These are phyloP conservation scores for Phataginus tetradactyla DNA, from an alignment of 2,797 vertebrate species.

Conservation along the genomic window DNA sequence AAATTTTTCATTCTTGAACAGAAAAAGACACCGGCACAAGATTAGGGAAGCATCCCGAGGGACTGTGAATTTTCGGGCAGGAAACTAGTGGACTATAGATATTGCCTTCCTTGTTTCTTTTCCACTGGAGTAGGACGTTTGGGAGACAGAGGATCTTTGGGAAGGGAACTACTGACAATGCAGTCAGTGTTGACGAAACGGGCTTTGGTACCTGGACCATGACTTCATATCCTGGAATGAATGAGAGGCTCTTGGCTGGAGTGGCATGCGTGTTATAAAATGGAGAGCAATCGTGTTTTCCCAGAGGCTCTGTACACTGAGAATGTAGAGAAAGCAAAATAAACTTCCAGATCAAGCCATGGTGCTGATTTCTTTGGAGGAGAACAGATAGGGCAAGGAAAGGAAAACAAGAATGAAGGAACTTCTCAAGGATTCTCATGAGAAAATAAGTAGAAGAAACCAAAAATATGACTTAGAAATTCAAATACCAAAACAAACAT, in stretches of 20 bases:
- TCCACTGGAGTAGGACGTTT: background rate
- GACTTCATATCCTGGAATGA: slow-evolving; percentile 51
- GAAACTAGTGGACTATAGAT: background rate
- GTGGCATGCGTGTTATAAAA: background rate
- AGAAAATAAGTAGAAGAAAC: slow-evolving; percentile 28
- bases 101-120: background rate
- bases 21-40: background rate
- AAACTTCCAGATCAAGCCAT: background rate
- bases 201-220: background rate
- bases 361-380: background rate
- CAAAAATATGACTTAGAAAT: slow-evolving; percentile 4
- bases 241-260: background rate
- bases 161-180: background rate
- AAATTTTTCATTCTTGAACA: background rate
- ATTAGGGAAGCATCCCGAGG: background rate
- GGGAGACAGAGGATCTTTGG: background rate
- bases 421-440: background rate
- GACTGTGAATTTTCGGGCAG: background rate
- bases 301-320: background rate
- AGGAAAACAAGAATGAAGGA: slow-evolving; percentile 38
- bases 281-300: background rate
- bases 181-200: background rate
- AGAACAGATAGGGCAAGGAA: background rate
- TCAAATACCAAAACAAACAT: background rate
- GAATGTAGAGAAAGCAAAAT: background rate